Base-by-base conservation (phyloP, 2,797 vertebrate genomes). In the Gymnoscopelus microlampas region DNA sequence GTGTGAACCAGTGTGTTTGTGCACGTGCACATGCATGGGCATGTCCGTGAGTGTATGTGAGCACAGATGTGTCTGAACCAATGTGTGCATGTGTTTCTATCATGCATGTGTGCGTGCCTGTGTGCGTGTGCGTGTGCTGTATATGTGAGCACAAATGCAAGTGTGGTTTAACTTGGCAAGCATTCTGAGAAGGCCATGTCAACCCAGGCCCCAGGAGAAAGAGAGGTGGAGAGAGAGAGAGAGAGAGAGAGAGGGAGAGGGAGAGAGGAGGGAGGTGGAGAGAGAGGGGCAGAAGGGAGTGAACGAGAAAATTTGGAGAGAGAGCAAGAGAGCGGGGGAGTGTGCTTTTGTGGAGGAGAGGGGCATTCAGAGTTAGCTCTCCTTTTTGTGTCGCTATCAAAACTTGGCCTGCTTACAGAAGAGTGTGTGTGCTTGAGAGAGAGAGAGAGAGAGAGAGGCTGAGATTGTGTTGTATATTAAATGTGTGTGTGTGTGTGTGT, bases 321-420 rank as follows among this genome's bases (percentile, higher is more conserved):
- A 58, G 61, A 57, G 54, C 29, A 57, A 66, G 32, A 23, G 60
- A 13, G 39, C 44, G 66, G 70, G 77, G 81, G 80, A 81, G 79
- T 69, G 39, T 9, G 51, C 64, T 66, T 61, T 26, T 85, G 86
- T 35, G 82, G 82, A 83, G 84, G 88, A 85, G 87, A 44, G 39
- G 39, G 39, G 39, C 24, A 58, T 24, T 82, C 48, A 61, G 78
- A 61, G 78, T 83, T 72, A 68, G 83, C 54, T 78, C 73, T 73
- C 63, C 48, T 65, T 23, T 53, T 58, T 50, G 68, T 69, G 71
- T 79, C 66, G 55, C 68, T 60, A 68, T 84, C 78, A 78, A 60
- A 85, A 84, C 75, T 84, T 84, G 86, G 87, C 86, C 5, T 56
- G 12, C 2, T 58, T 78, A 85, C 86, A 87, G 79, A 53, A 85